Conservation (phyloP, 2,113 vertebrate species). For the Prietella phreatophila region DNA sequence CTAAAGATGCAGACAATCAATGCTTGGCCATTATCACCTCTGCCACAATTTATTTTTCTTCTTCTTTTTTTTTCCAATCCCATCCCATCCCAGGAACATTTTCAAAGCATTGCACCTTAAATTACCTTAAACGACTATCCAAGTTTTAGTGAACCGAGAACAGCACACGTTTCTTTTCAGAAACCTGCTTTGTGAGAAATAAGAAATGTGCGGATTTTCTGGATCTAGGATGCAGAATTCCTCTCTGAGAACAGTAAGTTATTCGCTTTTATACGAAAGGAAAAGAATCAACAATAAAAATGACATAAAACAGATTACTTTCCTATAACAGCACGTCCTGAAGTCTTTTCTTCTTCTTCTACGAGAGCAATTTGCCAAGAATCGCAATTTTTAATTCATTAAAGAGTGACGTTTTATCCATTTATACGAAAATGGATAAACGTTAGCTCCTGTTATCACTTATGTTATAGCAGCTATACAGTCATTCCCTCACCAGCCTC, state of each 20-base stretch:
- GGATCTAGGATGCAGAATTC: not conserved
- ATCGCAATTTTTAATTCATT: not conserved
- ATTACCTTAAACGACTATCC: not conserved
- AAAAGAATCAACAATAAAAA: not conserved
- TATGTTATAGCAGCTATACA: not conserved
- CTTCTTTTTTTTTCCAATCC: constrained; percentile 2
- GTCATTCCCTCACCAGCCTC: not conserved
- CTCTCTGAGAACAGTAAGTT: not conserved
- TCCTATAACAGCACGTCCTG: not conserved
- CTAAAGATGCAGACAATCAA: constrained; percentile 51
- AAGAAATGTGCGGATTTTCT: not conserved
- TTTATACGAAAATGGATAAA: too few species aligned
- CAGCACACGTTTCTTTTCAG: not conserved
- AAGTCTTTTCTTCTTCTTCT: not conserved
- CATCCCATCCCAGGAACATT: constrained; percentile 20
- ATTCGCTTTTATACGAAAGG: not conserved
- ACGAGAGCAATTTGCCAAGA: not conserved
- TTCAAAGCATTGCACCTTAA: constrained; percentile 14
- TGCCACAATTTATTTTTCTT: constrained; percentile 40
- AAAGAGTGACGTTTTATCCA: not conserved
- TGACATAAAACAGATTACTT: not conserved
- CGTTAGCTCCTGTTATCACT: not conserved
- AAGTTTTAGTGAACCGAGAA: constrained; percentile 22
- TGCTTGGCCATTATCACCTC: constrained; percentile 57
- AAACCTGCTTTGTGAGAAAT: not conserved